A percentile compares a stretch with the other conserved stretches of the same genome.
These are phyloP conservation scores for Cataglyphis livida DNA, from an alignment of 2,888 invertebrate species.

Conservation along the genomic window DNA sequence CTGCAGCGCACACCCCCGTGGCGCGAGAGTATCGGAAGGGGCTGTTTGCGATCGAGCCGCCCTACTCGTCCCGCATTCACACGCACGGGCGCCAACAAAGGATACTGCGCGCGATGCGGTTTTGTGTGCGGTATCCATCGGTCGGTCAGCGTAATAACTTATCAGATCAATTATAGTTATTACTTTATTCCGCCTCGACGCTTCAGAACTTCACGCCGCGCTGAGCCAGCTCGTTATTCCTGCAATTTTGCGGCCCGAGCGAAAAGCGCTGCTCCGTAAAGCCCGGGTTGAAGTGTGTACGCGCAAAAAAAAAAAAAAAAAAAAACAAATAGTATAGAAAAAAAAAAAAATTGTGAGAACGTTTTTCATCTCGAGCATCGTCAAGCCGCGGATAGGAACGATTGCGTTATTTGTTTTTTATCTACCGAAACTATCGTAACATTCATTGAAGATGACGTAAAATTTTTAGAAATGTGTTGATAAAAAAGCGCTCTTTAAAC, in stretches of 20 bases:
- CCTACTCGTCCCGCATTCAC: slow-evolving; percentile 16
- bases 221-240: slow-evolving; percentile 75
- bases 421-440: not conserved
- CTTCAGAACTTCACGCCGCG: slow-evolving; percentile 79
- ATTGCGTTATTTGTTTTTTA: slow-evolving; percentile 27
- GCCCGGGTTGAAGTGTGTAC: slow-evolving; percentile 52
- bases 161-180: slow-evolving; percentile 84
- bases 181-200: slow-evolving; percentile 83
- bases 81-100: slow-evolving; percentile 17
- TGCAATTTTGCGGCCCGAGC: slow-evolving; percentile 70
- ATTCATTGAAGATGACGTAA: not conserved
- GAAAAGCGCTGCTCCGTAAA: slow-evolving; percentile 63
- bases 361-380: slow-evolving; percentile 51
- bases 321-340: slow-evolving; percentile 62
- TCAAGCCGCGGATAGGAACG: not conserved
- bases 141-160: slow-evolving; percentile 76
- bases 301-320: slow-evolving; percentile 58
- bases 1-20: slow-evolving; percentile 58
- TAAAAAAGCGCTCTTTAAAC: not conserved
- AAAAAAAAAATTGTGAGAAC: slow-evolving; percentile 45
- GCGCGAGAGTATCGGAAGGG: slow-evolving; percentile 4
- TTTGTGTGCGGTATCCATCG: slow-evolving; percentile 50
- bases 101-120: not conserved
- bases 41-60: slow-evolving; percentile 13
- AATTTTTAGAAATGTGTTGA: not conserved